Evolutionary conservation across 2,113 vertebrate species (phyloP).

Genomic region (Dryoscopus gambensis): DNA sequence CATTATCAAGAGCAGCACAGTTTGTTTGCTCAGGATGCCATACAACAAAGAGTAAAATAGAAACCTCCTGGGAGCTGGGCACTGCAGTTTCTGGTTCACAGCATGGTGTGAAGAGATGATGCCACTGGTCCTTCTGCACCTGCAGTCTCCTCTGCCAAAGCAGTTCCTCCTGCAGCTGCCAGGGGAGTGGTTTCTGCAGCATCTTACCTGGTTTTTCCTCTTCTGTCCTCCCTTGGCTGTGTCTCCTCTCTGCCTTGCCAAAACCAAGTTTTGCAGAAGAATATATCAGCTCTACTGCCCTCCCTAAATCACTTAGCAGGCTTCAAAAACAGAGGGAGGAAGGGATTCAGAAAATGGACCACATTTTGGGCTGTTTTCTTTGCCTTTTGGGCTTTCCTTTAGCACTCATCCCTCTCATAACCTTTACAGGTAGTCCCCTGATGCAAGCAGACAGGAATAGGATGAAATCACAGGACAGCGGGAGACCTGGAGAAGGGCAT

Average conservation of each 20-base stretch:
- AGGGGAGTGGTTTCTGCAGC: not conserved
- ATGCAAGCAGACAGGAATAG: not conserved
- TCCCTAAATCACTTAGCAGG: not conserved
- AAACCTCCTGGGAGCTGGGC: not conserved
- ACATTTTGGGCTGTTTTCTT: not conserved
- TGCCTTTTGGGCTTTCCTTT: not conserved
- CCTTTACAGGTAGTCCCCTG: not conserved
- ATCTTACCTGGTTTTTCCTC: not conserved
- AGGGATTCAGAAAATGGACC: not conserved
- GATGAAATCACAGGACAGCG: not conserved
- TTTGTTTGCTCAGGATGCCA: constrained; percentile 20
- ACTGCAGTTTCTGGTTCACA: not conserved
- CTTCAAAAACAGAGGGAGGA: not conserved
- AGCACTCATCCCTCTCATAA: not conserved
- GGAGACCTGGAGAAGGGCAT: not conserved
- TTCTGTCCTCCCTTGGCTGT: not conserved
- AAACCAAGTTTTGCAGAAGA: not conserved
- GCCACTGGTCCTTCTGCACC: not conserved
- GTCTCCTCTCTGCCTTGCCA: not conserved
- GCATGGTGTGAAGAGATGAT: accelerated
- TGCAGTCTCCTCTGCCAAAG: not conserved
- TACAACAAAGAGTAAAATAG: not conserved
- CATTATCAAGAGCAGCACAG: constrained; percentile 5
- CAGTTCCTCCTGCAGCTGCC: not conserved
- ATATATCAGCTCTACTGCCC: not conserved